phyloP scores from a whole-genome alignment of 2,113 vertebrate genomes.

The Cyanoramphus novaezelandiae region DNA sequence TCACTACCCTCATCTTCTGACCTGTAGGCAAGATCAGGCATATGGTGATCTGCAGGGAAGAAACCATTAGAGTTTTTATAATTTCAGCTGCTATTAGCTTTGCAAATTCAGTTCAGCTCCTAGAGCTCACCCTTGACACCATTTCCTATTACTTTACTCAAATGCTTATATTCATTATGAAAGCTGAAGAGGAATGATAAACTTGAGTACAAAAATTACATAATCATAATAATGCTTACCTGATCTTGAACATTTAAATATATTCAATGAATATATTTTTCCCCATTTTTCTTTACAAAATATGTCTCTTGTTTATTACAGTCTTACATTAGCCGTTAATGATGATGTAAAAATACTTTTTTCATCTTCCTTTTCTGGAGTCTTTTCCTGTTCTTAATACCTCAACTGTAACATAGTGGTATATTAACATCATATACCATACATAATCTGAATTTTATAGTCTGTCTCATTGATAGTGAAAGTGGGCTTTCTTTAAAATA shows the following conservation, averaged over 20 bases:
- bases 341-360: not conserved
- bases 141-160: not conserved
- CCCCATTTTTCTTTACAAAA: not conserved
- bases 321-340: not conserved
- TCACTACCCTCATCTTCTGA: not conserved
- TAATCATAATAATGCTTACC: not conserved
- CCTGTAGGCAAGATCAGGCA: not conserved
- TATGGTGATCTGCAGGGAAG: not conserved
- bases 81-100: not conserved
- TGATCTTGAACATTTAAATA: not conserved
- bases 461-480: not conserved
- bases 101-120: not conserved
- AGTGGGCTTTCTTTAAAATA: not conserved
- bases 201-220: not conserved
- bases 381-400: not conserved
- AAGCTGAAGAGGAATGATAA: not conserved
- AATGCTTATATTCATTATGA: not conserved
- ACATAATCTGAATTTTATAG: not conserved
- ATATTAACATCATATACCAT: not conserved
- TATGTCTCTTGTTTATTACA: not conserved
- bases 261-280: not conserved
- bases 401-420: fast-evolving
- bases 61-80: not conserved
- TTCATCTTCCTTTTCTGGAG: not conserved
- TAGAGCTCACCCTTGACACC: not conserved